Conservation (phyloP, 2,113 vertebrate species). For the Tupaia tana region DNA sequence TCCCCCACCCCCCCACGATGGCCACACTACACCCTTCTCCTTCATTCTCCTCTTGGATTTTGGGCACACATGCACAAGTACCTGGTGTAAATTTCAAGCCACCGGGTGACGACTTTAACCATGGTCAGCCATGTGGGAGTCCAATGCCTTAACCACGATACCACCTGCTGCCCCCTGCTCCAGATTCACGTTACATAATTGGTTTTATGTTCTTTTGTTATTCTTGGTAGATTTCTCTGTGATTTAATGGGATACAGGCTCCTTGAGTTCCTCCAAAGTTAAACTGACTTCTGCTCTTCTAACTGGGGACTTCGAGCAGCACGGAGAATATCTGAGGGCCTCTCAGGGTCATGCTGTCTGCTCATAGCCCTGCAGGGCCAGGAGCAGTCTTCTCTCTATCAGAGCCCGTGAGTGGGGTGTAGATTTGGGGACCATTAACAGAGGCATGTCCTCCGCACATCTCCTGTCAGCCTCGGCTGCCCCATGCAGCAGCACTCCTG, state of each 20-base stretch:
- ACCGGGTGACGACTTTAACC: too few species aligned
- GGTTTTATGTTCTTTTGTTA: background rate
- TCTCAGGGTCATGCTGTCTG: background rate
- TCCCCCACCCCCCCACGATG: too few species aligned
- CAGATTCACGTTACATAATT: background rate
- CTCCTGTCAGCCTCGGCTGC: background rate
- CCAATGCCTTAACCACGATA: too few species aligned
- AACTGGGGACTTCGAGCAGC: background rate
- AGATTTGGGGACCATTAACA: background rate
- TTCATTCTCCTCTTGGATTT: too few species aligned
- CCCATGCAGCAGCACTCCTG: background rate
- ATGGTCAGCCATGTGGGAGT: too few species aligned
- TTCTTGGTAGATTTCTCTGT: slow-evolving; percentile 19
- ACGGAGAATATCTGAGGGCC: background rate
- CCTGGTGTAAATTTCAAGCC: too few species aligned
- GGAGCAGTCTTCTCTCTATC: background rate
- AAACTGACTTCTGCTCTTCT: slow-evolving; percentile 18
- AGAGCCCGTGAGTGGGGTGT: background rate
- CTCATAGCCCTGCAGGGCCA: background rate
- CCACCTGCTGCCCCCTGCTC: too few species aligned
- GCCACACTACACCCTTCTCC: too few species aligned
- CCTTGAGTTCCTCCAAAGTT: slow-evolving; percentile 4
- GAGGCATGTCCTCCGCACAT: too few species aligned
- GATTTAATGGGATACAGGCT: background rate
- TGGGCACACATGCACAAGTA: too few species aligned